Conservation (phyloP, 2,113 vertebrate species). For the Hemiscyllium ocellatum region DNA sequence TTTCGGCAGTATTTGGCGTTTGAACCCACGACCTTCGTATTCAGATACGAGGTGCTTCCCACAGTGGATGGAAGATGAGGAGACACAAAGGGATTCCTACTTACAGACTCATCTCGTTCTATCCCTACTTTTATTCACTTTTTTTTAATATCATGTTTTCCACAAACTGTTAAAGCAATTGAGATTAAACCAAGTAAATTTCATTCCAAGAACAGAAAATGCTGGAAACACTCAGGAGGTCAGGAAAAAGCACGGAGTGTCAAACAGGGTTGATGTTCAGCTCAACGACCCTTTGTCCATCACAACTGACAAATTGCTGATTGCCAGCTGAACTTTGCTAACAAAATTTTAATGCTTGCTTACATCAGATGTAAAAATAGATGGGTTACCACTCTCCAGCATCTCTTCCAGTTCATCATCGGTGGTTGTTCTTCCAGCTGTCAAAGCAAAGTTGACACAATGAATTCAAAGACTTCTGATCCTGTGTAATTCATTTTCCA, state of each 20-base stretch:
- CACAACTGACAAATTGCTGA: neutral
- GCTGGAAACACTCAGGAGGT: neutral
- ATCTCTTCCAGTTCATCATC: conserved; percentile 87
- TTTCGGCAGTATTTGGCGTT: neutral
- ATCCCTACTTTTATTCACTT: neutral
- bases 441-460: neutral
- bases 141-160: neutral
- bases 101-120: neutral
- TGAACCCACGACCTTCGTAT: neutral
- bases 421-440: conserved; percentile 83
- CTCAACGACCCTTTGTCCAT: neutral
- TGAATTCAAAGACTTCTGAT: neutral
- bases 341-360: conserved; percentile 43
- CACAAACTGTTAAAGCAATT: neutral
- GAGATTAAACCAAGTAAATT: neutral
- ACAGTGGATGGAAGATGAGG: neutral
- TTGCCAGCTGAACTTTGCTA: neutral
- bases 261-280: neutral
- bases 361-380: conserved; percentile 91
- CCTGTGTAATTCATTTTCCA: neutral
- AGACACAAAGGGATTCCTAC: neutral
- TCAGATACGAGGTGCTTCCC: neutral
- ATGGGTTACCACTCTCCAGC: conserved; percentile 86
- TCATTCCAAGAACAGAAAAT: neutral
- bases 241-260: neutral